Evolutionary conservation across 2,797 vertebrate genomes (phyloP).

Genomic region (Macropus fuliginosus): DNA sequence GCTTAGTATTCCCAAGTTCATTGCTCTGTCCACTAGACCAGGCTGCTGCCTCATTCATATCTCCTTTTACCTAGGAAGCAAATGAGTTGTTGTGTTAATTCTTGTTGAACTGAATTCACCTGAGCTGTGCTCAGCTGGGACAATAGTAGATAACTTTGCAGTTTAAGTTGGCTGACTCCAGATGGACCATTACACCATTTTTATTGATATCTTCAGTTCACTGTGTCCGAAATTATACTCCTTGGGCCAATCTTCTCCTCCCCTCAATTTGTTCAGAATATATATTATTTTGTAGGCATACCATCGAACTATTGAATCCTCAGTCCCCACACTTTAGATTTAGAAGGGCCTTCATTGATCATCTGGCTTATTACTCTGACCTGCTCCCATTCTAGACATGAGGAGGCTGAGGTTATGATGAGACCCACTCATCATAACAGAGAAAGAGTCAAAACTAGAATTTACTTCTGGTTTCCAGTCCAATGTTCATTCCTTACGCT

Average conservation of each 20-base stretch:
- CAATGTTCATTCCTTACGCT: not conserved
- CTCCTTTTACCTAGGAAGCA: not conserved
- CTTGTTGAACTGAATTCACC: not conserved
- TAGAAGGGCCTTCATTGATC: not conserved
- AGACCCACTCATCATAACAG: not conserved
- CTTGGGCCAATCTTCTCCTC: not conserved
- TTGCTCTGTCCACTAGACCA: not conserved
- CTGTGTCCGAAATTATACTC: not conserved
- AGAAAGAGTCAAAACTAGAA: not conserved
- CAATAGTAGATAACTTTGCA: not conserved
- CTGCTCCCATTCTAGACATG: not conserved
- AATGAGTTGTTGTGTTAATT: not conserved
- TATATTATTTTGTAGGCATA: not conserved
- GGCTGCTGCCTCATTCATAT: not conserved
- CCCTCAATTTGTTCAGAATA: not conserved
- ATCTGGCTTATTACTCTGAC: not conserved
- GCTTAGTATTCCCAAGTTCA: not conserved
- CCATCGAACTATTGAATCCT: not conserved
- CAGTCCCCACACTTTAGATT: not conserved
- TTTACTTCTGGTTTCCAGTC: not conserved
- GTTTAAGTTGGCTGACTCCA: not conserved
- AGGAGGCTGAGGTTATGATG: not conserved
- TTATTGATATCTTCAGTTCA: not conserved
- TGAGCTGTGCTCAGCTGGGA: not conserved
- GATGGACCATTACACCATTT: not conserved